Base-by-base conservation (phyloP, 1,140 invertebrate species). In the Gryon sp. region DNA sequence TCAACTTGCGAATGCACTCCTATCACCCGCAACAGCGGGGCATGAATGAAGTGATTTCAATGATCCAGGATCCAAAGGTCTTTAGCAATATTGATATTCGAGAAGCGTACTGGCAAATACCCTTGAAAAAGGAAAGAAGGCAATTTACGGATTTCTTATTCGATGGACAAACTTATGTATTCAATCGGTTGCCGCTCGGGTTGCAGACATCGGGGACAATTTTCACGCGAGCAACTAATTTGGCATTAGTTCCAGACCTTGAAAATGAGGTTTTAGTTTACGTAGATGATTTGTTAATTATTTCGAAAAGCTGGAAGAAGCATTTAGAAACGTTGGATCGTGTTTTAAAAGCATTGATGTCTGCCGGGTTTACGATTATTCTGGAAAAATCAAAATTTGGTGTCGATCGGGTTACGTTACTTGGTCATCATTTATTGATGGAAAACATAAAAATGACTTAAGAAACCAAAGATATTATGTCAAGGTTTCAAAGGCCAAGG, bases 91-190 rank as follows among this genome's bases (percentile, higher is more conserved):
- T 52, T 1, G 30, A 52, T 22, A 14, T 36, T 2, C 2, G 19
- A 14, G 48, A 52, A 1, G 19, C 48, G 0, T 52, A 36, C 16
- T 52, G 48, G 30, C 30, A 52, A 36, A 52, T 52, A 3, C 32
- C 32, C 2, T 28, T 36, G 1, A 8, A 5, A 4, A n/a, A 5
- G 1, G 5, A 11, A 9, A 14, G 32, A n/a, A 30, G 38, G 11
- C 16, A 38, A 15, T 38, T 19, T 15, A 15, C 12, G 5, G 48
- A 32, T n/a, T 53, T 53, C 12, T 2, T 53, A 8, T 53, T 53
- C n/a, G 30, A 36, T 3, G 48, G 48, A 1, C 48, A 36, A 11
- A n/a, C 32, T 0, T 38, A 53, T 24, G 34, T 38, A 0, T 53
- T 36, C n/a, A 8, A 15, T 2, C 30, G 48, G 1, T 18, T 38